phyloP scores from a whole-genome alignment of 2,797 vertebrate genomes.

The Onychomys torridus region DNA sequence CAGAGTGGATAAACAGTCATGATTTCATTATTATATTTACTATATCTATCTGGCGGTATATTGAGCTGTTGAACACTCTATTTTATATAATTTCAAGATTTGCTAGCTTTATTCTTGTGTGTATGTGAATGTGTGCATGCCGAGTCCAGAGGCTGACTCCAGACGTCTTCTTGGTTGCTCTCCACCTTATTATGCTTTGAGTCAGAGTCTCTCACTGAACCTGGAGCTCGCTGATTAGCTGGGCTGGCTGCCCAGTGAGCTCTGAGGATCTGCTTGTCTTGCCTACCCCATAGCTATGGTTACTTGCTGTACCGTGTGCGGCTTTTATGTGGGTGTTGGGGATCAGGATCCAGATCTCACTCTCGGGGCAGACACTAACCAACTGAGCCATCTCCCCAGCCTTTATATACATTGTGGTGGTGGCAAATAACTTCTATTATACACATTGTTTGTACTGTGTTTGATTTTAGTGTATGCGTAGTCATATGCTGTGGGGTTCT shows the following conservation, averaged over 20 bases:
- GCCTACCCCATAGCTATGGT: not conserved
- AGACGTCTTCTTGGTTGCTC: rapidly evolving
- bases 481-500: not conserved
- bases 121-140: not conserved
- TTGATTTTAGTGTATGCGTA: not conserved
- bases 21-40: not conserved
- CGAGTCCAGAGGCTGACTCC: not conserved
- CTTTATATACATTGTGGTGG: not conserved
- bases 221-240: not conserved
- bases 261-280: not conserved
- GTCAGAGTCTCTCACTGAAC: not conserved
- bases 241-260: not conserved
- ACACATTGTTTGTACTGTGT: not conserved
- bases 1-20: not conserved
- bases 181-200: not conserved
- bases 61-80: not conserved
- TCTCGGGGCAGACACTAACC: not conserved
- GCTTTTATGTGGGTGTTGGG: not conserved
- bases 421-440: not conserved
- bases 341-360: not conserved
- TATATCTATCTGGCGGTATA: not conserved
- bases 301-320: not conserved
- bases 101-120: not conserved
- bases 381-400: not conserved
- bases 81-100: not conserved